Conservation (phyloP, 2,113 vertebrate genomes). For the Vulpes vulpes region DNA sequence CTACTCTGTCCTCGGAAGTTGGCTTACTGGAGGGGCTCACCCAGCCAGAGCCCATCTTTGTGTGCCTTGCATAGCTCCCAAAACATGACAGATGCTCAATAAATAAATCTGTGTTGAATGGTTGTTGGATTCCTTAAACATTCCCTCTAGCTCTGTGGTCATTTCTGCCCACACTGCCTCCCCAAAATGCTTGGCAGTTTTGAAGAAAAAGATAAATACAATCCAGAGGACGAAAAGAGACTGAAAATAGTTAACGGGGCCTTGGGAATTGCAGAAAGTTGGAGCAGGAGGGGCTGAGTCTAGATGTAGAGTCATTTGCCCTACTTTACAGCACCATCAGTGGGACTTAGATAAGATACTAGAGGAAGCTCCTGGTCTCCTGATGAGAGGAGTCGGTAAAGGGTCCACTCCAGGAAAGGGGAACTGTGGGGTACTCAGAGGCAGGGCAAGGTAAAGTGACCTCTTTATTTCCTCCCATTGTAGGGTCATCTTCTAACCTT, state of each 20-base stretch:
- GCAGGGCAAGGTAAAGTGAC: neutral
- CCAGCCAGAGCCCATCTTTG: neutral
- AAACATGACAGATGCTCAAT: constrained; percentile 56
- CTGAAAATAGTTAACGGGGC: neutral
- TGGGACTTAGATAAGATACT: neutral
- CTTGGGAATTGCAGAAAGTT: neutral
- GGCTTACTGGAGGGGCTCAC: neutral
- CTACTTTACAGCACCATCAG: neutral
- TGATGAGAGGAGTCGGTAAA: neutral
- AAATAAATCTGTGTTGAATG: constrained; percentile 46
- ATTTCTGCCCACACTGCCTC: constrained; percentile 55
- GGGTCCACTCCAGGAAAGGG: neutral
- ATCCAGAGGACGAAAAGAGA: constrained; percentile 43
- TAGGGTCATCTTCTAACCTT: neutral
- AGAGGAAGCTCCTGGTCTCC: neutral
- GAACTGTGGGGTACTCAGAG: neutral
- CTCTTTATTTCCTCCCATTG: neutral
- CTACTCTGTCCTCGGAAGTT: neutral
- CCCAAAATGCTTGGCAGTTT: constrained; percentile 40
- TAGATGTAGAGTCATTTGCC: neutral
- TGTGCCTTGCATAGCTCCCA: neutral
- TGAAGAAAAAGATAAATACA: constrained; percentile 15
- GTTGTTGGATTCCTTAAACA: constrained; percentile 61
- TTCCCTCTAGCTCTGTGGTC: constrained; percentile 68
- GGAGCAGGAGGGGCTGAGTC: neutral